phyloP scores from a whole-genome alignment of 2,888 invertebrate species.

The Xylota sylvarum region DNA sequence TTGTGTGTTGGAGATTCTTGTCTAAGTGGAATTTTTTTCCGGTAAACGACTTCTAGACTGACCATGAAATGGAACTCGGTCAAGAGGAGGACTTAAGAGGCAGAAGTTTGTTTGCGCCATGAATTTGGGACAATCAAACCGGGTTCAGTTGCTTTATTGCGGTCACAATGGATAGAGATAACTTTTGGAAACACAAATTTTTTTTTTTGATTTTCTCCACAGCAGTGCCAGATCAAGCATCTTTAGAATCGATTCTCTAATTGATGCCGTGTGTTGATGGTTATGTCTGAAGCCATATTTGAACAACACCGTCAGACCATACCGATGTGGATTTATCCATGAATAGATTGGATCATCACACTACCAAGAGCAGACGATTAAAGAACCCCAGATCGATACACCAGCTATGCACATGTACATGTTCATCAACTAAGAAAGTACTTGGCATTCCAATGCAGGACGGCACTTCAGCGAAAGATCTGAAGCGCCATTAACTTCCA shows the following conservation, averaged over 20 bases:
- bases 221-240: too few relatives aligned
- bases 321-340: background rate
- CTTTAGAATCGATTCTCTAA: background rate
- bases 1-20: slow-evolving; percentile 30
- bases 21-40: slow-evolving; percentile 71
- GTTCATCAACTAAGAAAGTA: slow-evolving; percentile 1
- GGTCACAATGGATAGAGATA: slow-evolving; percentile 11
- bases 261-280: background rate
- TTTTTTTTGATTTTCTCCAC: too few relatives aligned
- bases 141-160: slow-evolving; percentile 7
- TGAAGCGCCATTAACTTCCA: slow-evolving; percentile 31
- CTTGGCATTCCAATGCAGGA: slow-evolving; percentile 20
- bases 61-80: slow-evolving; percentile 75
- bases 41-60: slow-evolving; percentile 57
- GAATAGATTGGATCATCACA: slow-evolving; percentile 19
- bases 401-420: background rate
- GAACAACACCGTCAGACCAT: background rate
- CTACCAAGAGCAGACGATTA: background rate
- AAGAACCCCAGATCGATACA: background rate
- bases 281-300: slow-evolving; percentile 4
- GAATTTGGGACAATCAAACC: slow-evolving; percentile 48
- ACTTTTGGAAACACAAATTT: too few relatives aligned
- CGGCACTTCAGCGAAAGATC: background rate
- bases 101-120: slow-evolving; percentile 5
- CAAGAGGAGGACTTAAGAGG: slow-evolving; percentile 43